Evolutionary conservation across 92 coral and sea anemone species (phyloP).

Genomic region (Palythoa heliodiscus): DNA sequence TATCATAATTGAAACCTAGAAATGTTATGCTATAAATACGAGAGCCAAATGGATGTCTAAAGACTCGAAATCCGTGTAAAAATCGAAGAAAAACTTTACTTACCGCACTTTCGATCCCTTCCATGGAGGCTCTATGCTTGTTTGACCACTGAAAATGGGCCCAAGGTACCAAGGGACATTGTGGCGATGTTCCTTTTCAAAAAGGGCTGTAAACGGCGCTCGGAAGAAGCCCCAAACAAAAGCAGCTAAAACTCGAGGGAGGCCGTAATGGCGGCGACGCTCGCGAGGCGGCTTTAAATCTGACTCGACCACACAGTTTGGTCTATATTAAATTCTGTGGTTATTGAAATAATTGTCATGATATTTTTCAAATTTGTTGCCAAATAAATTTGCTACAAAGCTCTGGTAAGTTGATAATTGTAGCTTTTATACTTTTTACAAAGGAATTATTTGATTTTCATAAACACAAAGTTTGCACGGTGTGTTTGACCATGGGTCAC

Average conservation of each 20-base stretch:
- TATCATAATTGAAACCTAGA: too few relatives aligned
- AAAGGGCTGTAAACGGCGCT: constrained; percentile 4
- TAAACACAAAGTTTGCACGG: not conserved
- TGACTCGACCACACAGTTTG: not conserved
- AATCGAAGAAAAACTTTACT: not conserved
- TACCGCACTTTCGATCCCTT: constrained; percentile 7
- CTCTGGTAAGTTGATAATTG: not conserved
- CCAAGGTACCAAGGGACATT: not conserved
- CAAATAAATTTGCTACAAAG: constrained; percentile 4
- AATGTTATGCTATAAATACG: too few relatives aligned
- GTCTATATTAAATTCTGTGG: not conserved
- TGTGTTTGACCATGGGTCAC: constrained; percentile 1
- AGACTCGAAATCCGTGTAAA: too few relatives aligned
- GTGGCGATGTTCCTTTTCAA: constrained; percentile 12
- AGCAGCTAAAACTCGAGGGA: not conserved
- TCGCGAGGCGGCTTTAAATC: not conserved
- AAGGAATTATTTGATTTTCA: not conserved
- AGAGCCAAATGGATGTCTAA: too few relatives aligned
- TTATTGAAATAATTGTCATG: not conserved
- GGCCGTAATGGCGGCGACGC: constrained; percentile 2
- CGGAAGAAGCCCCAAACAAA: constrained; percentile 17
- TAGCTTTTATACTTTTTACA: not conserved
- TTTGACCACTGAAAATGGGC: not conserved
- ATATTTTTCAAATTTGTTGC: not conserved
- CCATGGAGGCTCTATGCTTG: not conserved